These are phyloP conservation scores for Megalurothrips usitatus DNA, from an alignment of 2,888 invertebrate genomes.

Conservation along the genomic window DNA sequence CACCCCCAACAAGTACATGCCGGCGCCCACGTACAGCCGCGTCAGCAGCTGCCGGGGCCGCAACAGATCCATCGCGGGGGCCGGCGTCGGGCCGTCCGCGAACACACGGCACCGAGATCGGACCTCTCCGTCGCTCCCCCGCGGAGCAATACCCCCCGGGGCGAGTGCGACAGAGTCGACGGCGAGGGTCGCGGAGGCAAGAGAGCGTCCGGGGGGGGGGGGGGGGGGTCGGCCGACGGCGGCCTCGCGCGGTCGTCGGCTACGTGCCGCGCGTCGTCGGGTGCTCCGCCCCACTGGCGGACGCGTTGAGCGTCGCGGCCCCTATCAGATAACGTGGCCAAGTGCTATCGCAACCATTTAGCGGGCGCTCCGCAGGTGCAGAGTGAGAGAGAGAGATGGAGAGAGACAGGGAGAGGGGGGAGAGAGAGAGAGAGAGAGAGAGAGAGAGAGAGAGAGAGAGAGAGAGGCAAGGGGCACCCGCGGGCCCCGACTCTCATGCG, in stretches of 20 bases:
- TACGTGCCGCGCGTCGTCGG: neutral
- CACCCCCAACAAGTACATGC: neutral
- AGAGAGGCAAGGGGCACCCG: no score
- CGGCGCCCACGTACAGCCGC: no score
- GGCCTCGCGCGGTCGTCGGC: no score
- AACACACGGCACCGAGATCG: neutral
- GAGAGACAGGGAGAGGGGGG: slow-evolving; percentile 25
- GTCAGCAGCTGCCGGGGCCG: no score
- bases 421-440: slow-evolving; percentile 30
- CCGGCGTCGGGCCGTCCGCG: neutral
- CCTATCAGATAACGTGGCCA: neutral
- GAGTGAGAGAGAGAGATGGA: neutral
- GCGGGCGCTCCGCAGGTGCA: neutral
- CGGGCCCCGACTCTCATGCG: no score
- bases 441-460: slow-evolving; percentile 36
- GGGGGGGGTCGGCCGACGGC: no score
- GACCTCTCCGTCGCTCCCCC: no score
- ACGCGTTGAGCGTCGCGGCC: neutral
- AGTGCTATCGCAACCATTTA: neutral
- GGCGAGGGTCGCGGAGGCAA: no score
- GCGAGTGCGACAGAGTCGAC: no score
- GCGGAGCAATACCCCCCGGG: no score
- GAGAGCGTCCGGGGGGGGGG: no score
- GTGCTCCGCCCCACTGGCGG: neutral
- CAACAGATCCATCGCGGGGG: no score